Percentiles rank a stretch among this genome's conserved stretches.
Conservation (phyloP, 2,113 vertebrate species). For the Corythaeola cristata region DNA sequence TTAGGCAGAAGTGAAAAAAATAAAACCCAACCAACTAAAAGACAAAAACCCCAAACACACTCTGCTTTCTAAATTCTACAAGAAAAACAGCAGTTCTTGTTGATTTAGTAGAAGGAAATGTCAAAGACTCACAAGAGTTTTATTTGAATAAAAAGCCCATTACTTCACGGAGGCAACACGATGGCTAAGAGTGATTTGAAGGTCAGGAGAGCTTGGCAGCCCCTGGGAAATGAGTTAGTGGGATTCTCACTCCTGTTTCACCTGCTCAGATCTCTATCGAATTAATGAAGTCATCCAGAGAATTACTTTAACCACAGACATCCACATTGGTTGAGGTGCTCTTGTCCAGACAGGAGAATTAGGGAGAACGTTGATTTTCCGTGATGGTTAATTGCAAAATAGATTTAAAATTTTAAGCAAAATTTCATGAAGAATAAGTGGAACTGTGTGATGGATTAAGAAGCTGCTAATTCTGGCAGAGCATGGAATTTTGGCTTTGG, state of each 20-base stretch:
- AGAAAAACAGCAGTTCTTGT: neutral
- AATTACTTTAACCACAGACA: neutral
- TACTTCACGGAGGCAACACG: neutral
- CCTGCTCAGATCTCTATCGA: neutral
- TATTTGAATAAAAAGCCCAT: neutral
- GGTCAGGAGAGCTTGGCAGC: neutral
- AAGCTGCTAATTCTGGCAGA: neutral
- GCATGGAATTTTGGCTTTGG: neutral
- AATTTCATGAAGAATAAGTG: neutral
- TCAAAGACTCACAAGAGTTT: neutral
- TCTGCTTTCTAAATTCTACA: neutral
- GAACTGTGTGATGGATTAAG: neutral
- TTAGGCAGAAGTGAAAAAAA: neutral
- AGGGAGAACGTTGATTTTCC: neutral
- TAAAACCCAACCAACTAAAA: neutral
- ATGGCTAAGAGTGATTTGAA: neutral
- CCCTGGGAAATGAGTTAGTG: neutral
- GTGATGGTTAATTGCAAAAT: neutral
- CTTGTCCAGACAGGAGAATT: neutral
- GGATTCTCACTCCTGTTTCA: neutral
- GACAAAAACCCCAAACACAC: neutral
- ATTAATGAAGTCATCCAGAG: neutral
- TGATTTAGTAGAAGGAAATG: neutral
- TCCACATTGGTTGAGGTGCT: fast-evolving
- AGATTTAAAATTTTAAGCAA: neutral